Conservation (phyloP, 2,113 vertebrate genomes). For the Tachuris rubrigastra region DNA sequence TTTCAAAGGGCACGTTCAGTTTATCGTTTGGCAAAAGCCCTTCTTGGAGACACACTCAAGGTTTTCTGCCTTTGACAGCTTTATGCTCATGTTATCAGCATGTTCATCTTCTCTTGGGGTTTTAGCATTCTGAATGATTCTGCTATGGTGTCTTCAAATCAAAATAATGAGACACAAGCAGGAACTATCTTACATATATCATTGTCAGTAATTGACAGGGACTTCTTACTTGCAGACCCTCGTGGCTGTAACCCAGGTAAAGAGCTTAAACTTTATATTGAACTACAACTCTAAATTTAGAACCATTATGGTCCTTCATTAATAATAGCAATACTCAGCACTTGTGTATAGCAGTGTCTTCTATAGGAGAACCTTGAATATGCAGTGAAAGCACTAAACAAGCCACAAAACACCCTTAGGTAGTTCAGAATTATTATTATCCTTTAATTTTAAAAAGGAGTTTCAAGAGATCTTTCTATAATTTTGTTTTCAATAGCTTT, state of each 20-base stretch:
- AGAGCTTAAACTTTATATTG: neutral
- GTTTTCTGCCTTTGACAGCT: slow-evolving; percentile 31
- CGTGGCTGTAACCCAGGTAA: neutral
- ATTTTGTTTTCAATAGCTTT: neutral
- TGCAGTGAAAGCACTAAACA: slow-evolving; percentile 7
- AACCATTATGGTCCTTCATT: slow-evolving; percentile 2
- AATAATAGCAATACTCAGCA: slow-evolving; percentile 26
- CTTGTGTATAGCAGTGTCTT: neutral
- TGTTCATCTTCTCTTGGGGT: slow-evolving; percentile 39
- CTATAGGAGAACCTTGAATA: neutral
- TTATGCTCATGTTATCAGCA: slow-evolving; percentile 39
- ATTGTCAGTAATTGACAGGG: neutral
- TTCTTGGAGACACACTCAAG: neutral
- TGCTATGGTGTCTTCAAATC: neutral
- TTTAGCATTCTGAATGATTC: slow-evolving; percentile 45
- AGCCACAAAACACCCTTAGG: neutral
- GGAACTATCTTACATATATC: neutral
- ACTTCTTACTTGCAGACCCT: neutral
- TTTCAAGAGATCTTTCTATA: neutral
- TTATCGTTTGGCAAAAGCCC: neutral
- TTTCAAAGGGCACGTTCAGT: neutral
- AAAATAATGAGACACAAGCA: slow-evolving; percentile 43
- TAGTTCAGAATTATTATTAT: neutral
- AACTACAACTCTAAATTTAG: slow-evolving; percentile 33
- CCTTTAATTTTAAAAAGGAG: neutral